Percentiles rank a stretch among this genome's conserved stretches.
These are phyloP conservation scores for Drosophila mimica DNA, from an alignment of 2,888 invertebrate genomes.

Conservation along the genomic window DNA sequence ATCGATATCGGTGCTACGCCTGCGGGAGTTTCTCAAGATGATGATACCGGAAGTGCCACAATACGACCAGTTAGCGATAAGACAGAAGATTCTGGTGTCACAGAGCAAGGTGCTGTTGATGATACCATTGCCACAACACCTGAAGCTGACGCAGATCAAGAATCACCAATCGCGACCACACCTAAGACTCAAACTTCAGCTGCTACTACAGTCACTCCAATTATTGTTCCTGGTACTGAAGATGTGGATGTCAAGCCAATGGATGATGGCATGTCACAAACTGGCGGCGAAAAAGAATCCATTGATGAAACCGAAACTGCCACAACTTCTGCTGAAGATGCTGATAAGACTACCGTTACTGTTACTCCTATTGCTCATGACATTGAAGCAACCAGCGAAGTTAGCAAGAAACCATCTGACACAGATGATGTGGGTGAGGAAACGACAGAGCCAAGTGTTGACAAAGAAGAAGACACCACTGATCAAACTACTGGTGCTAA, in stretches of 20 bases:
- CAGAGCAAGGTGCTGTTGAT: conserved; percentile 3
- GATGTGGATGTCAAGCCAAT: conserved; percentile 58
- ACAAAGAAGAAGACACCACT: conserved; percentile 49
- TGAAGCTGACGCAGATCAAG: conserved; percentile 36
- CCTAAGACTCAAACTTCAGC: conserved; percentile 23
- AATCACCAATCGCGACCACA: conserved; percentile 36
- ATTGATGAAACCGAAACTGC: conserved; percentile 37
- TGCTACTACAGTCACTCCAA: conserved; percentile 43
- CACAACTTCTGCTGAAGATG: conserved; percentile 48
- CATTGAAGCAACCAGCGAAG: conserved; percentile 46
- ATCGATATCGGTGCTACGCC: conserved; percentile 34
- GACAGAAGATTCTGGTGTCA: conserved; percentile 26
- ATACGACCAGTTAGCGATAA: conserved; percentile 37
- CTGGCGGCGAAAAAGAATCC: conserved; percentile 40
- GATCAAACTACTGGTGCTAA: conserved; percentile 47
- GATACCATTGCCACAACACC: conserved; percentile 41
- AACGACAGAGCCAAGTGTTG: conserved; percentile 53
- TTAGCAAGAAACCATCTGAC: conserved; percentile 42
- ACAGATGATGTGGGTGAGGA: conserved; percentile 60
- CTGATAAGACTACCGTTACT: conserved; percentile 45
- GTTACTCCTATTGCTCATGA: conserved; percentile 53
- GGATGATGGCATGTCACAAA: conserved; percentile 59
- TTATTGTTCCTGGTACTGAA: conserved; percentile 38
- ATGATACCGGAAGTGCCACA: conserved; percentile 52
- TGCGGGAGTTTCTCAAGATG: conserved; percentile 41